Evolutionary conservation across 1,140 invertebrate species (phyloP), one percentile per base, ranked within the genome.

Genomic region (Chionoecetes opilio): DNA sequence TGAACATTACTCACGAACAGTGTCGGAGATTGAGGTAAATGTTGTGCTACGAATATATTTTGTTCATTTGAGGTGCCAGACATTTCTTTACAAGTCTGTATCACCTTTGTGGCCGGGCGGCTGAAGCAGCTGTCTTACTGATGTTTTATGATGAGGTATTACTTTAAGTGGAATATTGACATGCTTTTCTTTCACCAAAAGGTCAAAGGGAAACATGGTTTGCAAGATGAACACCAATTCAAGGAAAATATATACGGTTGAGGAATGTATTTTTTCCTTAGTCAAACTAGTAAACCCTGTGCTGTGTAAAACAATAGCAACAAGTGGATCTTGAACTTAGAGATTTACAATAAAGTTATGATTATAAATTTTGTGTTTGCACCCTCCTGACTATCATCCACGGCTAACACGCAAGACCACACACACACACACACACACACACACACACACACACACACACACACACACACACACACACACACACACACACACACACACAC

Each of bases 381-480:
- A 75, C 21, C 63, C 63, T 75, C 63, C 63, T 17, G 11, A n/a
- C 63, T 75, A n/a, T 26, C 63, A 14, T 26, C 63, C n/a, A n/a
- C 63, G 63, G 21, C 21, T 5, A 5, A 75, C 63, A 75, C 63
- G n/a, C 11, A 75, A 5, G n/a, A 5, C 21, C 63, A 75, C 63
- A 75, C 21, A 11, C 63, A 21, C 63, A 21, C 63, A 21, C 53
- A 9, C 53, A 21, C 53, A 21, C 53, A 21, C 53, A 21, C 6
- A 21, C 53, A 63, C 53, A 63, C 53, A 63, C 53, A 75, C 63
- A 75, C 63, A n/a, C 63, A 75, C 63, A 75, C 63, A 75, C 63
- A 75, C 63, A 75, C 63, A 75, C 63, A 75, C 63, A 75, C 63
- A 75, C 63, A 75, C 63, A 75, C 63, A 75, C 63, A 75, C 63